phyloP scores from a whole-genome alignment of 2,797 vertebrate genomes.

The Bufotes viridis region DNA sequence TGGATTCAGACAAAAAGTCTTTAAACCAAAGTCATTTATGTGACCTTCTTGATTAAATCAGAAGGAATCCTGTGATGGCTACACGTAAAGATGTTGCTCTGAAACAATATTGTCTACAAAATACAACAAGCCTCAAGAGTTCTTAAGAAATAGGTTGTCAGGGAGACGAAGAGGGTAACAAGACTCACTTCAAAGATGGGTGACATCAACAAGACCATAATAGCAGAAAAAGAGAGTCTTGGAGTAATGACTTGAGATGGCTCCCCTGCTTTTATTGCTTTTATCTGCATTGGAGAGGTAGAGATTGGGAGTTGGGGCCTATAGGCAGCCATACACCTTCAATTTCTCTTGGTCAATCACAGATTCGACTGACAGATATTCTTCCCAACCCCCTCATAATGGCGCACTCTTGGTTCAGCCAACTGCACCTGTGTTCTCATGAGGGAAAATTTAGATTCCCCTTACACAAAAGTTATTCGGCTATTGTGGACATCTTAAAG shows the following conservation, averaged over 20 bases:
- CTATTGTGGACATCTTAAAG: no score
- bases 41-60: constrained; percentile 20
- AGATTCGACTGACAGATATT: no score
- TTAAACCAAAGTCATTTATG: constrained; percentile 21
- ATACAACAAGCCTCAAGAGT: neutral
- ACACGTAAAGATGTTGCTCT: neutral
- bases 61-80: neutral
- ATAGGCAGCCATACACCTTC: no score
- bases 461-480: no score
- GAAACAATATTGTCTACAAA: neutral
- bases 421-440: no score
- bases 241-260: neutral
- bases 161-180: neutral
- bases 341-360: no score
- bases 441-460: no score
- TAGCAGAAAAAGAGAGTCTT: neutral
- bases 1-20: neutral
- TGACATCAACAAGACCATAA: constrained; percentile 1
- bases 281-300: neutral
- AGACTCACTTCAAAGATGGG: constrained; percentile 4
- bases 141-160: constrained; percentile 5
- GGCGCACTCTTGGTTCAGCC: no score
- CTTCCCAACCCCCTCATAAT: no score
- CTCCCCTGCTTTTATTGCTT: neutral
- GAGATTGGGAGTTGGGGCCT: neutral